A percentile compares a stretch with the other conserved stretches of the same genome.
These are phyloP conservation scores for Pyrrhosoma nymphula DNA, from an alignment of 2,888 invertebrate genomes.

Conservation along the genomic window DNA sequence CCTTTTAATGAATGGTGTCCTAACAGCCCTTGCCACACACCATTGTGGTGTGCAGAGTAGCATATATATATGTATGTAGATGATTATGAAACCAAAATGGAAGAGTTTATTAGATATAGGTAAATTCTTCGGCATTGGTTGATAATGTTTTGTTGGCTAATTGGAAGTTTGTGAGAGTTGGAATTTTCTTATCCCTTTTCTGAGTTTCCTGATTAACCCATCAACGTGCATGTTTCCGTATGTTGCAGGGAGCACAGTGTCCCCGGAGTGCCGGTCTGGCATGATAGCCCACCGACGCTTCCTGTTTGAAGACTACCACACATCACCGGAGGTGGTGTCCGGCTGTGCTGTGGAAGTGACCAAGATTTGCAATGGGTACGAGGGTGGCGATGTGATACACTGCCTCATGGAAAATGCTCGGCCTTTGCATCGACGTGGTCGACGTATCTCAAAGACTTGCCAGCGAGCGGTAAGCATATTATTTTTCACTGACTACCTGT, in stretches of 20 bases:
- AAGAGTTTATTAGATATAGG: no score
- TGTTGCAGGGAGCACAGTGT: conserved; percentile 80
- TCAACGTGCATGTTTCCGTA: no score
- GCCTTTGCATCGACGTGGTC: conserved; percentile 81
- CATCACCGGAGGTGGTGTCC: conserved; percentile 95
- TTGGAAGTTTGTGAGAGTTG: no score
- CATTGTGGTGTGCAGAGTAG: no score
- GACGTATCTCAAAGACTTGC: conserved; percentile 85
- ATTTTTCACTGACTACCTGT: neutral
- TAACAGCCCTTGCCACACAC: no score
- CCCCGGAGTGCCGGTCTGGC: conserved; percentile 90
- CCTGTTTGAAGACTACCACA: conserved; percentile 94
- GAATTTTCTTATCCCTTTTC: no score
- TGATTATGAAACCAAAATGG: no score
- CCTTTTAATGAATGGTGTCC: no score
- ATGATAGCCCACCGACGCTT: conserved; percentile 94
- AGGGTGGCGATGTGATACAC: conserved; percentile 93
- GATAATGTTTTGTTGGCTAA: no score
- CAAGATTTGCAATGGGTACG: conserved; percentile 84
- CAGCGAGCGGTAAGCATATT: conserved; percentile 83
- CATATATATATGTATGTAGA: no score
- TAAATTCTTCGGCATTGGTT: no score
- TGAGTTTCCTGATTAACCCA: no score
- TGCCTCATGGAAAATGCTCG: conserved; percentile 95
- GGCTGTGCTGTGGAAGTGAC: conserved; percentile 92